Evolutionary conservation across 2,888 invertebrate genomes (phyloP).

Genomic region (Chouioia cunea): DNA sequence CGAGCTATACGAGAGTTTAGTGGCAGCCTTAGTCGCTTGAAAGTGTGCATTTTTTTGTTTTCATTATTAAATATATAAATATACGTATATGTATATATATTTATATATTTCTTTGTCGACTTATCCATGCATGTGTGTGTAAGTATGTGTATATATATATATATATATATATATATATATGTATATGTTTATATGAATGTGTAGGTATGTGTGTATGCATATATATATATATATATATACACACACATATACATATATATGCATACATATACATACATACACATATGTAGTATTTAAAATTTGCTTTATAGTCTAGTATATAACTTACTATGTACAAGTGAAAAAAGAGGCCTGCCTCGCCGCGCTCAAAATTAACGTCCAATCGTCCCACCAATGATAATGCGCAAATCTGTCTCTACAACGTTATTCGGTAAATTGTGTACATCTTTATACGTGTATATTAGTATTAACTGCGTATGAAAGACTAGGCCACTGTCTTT

Average conservation of each 20-base stretch:
- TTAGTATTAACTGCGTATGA: constrained; percentile 28
- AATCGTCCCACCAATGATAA: constrained; percentile 23
- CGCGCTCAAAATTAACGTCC: constrained; percentile 33
- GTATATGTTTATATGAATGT: constrained; percentile 6
- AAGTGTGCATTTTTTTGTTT: constrained; percentile 28
- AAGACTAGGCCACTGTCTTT: constrained; percentile 49
- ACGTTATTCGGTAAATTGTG: constrained; percentile 12
- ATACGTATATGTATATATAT: constrained; percentile 22
- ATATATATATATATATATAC: constrained; percentile 25
- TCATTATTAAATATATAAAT: not conserved
- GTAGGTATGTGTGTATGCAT: constrained; percentile 7
- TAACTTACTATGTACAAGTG: constrained; percentile 49
- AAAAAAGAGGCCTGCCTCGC: constrained; percentile 46
- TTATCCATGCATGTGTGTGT: constrained; percentile 31
- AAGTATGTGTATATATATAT: constrained; percentile 17
- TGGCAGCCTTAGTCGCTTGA: constrained; percentile 44
- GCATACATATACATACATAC: not conserved
- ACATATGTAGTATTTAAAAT: constrained; percentile 36
- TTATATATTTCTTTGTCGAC: constrained; percentile 23
- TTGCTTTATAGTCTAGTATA: constrained; percentile 40
- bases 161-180: constrained; percentile 16
- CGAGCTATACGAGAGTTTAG: constrained; percentile 37
- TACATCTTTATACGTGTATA: constrained; percentile 18
- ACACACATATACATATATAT: constrained; percentile 17
- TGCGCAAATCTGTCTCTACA: constrained; percentile 21